Base-by-base conservation (phyloP, 2,797 vertebrate species). In the Sphenodon punctatus region DNA sequence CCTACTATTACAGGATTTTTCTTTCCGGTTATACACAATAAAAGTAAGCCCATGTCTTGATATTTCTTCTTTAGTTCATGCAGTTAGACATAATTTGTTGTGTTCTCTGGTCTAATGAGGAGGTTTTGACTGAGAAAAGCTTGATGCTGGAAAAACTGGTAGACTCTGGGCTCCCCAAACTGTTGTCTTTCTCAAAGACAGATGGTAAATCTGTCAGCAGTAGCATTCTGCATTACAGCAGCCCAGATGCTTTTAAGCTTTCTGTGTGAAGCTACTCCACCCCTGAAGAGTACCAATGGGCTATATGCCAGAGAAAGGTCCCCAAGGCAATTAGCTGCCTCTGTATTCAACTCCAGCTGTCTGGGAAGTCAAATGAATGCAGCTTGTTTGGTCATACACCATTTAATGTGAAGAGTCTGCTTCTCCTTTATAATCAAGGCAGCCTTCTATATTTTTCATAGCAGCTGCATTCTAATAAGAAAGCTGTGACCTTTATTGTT, bases 291-390 rank as follows among this genome's bases (percentile, higher is more conserved):
- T 51, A 88, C 75, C 78, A 91, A n/a, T 68, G 60, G 95, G 95
- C 87, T 82, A 55, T 56, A 80, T 75, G 94, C 95, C 95, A 96
- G 84, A 88, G 51, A 66, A 90, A 91, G 76, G 81, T 94, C 94
- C 94, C 93, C 27, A 81, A 42, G 85, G 94, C 93, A 95, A 94
- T 96, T 94, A 95, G 38, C 92, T 93, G 92, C 82, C 92, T 95
- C 92, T 93, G 82, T 93, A 97, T 94, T 94, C 89, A 95, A 94
- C 93, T 93, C 93, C 95, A 96, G 93, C 95, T 97, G 96, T 94
- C 93, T 92, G 87, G 79, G 74, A 96, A 94, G 86, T 86, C 87
- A 91, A 92, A 94, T 89, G 91, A 90, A 93, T 86, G 86, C 84
- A 94, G 92, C 87, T 94, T 95, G 91, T 95, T 96, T 96, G 94